These are phyloP conservation scores for Corythornis madagascariensis DNA, from an alignment of 2,113 vertebrate species.

Conservation along the genomic window DNA sequence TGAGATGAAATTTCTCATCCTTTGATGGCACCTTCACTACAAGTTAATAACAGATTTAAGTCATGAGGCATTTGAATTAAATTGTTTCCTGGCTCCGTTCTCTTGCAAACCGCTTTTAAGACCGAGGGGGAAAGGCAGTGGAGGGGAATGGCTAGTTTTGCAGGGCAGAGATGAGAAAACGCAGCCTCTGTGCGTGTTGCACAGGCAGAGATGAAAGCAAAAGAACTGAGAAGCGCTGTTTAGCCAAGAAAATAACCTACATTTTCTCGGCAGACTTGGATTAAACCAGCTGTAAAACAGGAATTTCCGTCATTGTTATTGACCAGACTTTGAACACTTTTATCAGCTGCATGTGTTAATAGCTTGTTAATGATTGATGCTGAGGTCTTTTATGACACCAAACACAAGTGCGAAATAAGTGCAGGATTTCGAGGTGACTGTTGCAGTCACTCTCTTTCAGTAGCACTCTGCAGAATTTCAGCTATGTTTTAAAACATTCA, in stretches of 20 bases:
- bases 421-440: constrained; percentile 63
- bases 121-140: fast-evolving
- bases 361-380: constrained; percentile 84
- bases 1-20: not conserved
- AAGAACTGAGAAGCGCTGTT: constrained; percentile 51
- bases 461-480: constrained; percentile 37
- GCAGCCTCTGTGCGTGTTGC: constrained; percentile 68
- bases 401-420: constrained; percentile 72
- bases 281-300: constrained; percentile 76
- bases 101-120: not conserved
- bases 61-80: not conserved
- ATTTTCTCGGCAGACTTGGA: not conserved
- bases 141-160: constrained; percentile 12
- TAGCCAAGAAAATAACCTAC: constrained; percentile 64
- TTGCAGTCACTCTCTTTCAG: constrained; percentile 7
- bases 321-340: constrained; percentile 77
- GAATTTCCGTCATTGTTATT: constrained; percentile 74
- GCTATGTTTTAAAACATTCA: constrained; percentile 69
- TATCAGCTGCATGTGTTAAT: constrained; percentile 82
- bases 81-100: fast-evolving
- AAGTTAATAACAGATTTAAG: not conserved
- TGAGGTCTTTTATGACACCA: constrained; percentile 75
- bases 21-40: not conserved
- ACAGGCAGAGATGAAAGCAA: constrained; percentile 81
- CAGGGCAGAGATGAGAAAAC: constrained; percentile 57